Base-by-base conservation (phyloP, 1,140 invertebrate genomes). In the Drosophila pseudoobscura region DNA sequence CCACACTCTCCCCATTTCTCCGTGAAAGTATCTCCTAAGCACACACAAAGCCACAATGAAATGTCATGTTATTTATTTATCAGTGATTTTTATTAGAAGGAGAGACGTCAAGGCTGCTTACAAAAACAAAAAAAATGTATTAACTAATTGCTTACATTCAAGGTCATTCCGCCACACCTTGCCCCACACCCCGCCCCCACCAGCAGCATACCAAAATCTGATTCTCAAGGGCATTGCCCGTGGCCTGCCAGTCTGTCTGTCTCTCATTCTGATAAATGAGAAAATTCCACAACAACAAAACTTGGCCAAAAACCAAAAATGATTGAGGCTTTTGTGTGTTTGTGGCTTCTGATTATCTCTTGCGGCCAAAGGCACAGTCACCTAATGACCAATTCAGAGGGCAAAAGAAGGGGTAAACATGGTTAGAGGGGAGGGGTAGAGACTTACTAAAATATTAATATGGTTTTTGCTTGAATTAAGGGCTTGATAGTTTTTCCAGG, bases 41-140 rank as follows among this genome's bases (percentile, higher is more conserved):
- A 26, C 63, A 39, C 22, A 47, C 50, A 61, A 66, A 59, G 50
- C 44, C 22, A 13, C 35, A 13, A 39, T 13, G 39, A 77, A 80
- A 75, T 75, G 74, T 75, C 82, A 62, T 70, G 74, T 68, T 80
- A 87, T 78, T 87, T 87, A 85, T 85, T 85, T 85, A 87, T 85
- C 68, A 71, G 59, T 61, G 82, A 87, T 82, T 80, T 52, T 51
- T 82, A 87, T 75, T 74, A 50, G 35, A 22, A 58, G 9, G 35
- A 5, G 35, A 39, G 4, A 13, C 3, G 50, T 61, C 54, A 51
- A 45, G 62, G 61, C 56, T 64, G 75, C 54, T 60, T 61, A 75
- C 69, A 69, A 35, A 35, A 17, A 17, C 15, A 9, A 13, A 39
- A 39, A 39, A 80, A 75, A 87, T 71, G 64, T 82, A 75, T 85